These are phyloP conservation scores for Columba guinea DNA, from an alignment of 2,797 vertebrate genomes.

Conservation along the genomic window DNA sequence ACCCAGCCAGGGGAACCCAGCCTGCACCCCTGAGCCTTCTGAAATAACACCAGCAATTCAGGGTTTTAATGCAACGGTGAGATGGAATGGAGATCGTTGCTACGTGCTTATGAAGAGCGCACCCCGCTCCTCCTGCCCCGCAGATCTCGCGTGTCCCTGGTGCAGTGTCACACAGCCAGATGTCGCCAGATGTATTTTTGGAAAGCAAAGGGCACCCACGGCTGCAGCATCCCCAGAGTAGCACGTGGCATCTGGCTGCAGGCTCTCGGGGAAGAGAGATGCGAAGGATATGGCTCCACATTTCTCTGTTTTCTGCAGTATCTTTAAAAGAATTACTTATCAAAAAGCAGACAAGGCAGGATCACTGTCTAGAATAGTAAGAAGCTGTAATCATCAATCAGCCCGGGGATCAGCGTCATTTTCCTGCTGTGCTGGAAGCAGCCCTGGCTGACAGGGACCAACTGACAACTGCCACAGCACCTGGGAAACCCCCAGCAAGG, in stretches of 20 bases:
- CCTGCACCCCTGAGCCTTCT: background rate
- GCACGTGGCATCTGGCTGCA: background rate
- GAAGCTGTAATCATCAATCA: background rate
- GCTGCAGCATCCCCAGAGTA: background rate
- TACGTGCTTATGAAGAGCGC: rapidly evolving
- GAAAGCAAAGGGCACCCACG: background rate
- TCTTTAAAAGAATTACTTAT: background rate
- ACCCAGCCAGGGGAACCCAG: background rate
- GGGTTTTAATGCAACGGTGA: background rate
- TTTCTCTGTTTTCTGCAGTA: background rate
- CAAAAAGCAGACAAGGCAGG: background rate
- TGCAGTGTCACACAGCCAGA: background rate
- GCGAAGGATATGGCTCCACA: background rate
- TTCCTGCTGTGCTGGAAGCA: background rate
- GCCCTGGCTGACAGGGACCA: background rate
- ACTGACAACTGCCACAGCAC: background rate
- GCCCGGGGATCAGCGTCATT: rapidly evolving
- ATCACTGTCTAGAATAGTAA: background rate
- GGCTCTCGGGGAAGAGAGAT: background rate
- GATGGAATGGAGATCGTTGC: rapidly evolving
- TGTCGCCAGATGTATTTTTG: background rate
- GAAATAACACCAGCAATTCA: rapidly evolving
- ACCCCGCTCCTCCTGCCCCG: background rate
- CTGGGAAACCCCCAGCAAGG: background rate
- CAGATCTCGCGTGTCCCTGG: background rate